These are phyloP conservation scores for Selene dorsalis DNA, from an alignment of 2,797 vertebrate species.

Conservation along the genomic window DNA sequence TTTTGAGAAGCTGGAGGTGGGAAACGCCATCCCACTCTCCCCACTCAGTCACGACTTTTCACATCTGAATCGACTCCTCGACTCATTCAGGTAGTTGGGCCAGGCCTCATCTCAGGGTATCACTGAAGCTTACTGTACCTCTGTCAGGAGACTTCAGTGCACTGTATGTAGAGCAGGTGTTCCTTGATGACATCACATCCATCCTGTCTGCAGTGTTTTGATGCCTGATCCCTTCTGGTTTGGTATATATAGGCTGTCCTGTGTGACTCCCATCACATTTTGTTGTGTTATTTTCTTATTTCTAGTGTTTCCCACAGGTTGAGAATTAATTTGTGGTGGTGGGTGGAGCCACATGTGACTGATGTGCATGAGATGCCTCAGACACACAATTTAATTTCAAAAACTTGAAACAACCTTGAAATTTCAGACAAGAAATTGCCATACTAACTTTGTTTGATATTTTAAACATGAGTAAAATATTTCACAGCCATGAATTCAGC, in stretches of 20 bases:
- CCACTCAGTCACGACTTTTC: constrained; percentile 25
- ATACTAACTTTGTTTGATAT: not conserved
- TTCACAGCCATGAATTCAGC: not conserved
- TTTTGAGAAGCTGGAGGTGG: constrained; percentile 23
- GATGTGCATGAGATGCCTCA: too few species aligned
- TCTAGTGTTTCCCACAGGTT: too few species aligned
- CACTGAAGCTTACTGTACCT: not conserved
- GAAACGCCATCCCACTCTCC: constrained; percentile 37
- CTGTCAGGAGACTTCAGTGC: not conserved
- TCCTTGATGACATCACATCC: not conserved
- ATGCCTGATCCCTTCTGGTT: too few species aligned
- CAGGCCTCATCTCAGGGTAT: constrained; percentile 14
- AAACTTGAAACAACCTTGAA: too few species aligned
- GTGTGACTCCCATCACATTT: too few species aligned
- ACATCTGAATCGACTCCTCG: constrained; percentile 17
- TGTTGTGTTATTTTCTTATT: too few species aligned
- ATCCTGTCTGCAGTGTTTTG: not conserved
- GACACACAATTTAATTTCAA: too few species aligned
- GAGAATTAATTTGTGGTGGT: too few species aligned
- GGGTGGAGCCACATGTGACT: too few species aligned
- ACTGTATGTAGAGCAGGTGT: not conserved
- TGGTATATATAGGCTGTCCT: too few species aligned
- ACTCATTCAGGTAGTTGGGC: not conserved
- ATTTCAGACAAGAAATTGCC: too few species aligned
- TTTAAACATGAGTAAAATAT: not conserved